Evolutionary conservation across 2,113 vertebrate genomes (phyloP).

Genomic region (Ictalurus furcatus): DNA sequence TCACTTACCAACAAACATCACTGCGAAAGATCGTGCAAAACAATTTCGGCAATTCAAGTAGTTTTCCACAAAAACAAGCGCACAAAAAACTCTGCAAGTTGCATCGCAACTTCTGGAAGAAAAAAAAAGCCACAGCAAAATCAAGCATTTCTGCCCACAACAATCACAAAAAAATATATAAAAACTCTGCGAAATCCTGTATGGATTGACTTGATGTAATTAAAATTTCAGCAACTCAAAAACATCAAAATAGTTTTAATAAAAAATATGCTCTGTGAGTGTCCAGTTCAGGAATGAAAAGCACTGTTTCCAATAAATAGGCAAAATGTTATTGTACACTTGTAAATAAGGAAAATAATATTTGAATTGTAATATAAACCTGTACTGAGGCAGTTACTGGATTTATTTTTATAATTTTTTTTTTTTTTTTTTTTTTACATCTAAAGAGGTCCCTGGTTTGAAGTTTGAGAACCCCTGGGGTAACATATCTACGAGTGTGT

Average conservation of each 20-base stretch:
- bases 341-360: neutral
- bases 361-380: neutral
- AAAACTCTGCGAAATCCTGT: no score
- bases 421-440: neutral
- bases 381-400: neutral
- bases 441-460: slow-evolving; percentile 16
- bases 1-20: no score
- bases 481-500: neutral
- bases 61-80: no score
- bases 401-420: neutral
- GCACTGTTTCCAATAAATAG: neutral
- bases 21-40: no score
- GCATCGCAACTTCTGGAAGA: no score
- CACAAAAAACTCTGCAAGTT: no score
- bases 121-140: no score
- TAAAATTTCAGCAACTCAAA: neutral
- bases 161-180: no score
- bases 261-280: neutral
- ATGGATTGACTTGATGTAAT: neutral
- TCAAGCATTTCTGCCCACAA: no score
- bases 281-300: neutral
- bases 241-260: neutral
- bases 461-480: neutral
- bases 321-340: neutral
- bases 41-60: no score